A percentile compares a stretch with the other conserved stretches of the same genome.
phyloP scores from a whole-genome alignment of 2,888 invertebrate genomes.

The Drosophila neotestacea region DNA sequence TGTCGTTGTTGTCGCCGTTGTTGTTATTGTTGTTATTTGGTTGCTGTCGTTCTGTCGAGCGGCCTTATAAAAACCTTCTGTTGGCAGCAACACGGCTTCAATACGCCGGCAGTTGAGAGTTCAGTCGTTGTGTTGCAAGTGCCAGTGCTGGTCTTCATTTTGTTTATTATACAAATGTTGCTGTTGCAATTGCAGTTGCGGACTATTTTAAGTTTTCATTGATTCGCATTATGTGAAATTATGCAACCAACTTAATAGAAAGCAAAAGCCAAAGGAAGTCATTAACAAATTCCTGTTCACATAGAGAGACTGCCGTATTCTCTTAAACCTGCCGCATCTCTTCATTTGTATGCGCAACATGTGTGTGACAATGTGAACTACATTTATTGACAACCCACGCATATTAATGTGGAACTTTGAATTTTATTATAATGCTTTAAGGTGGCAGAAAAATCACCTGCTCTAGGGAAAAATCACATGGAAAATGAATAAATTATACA shows the following conservation, averaged over 20 bases:
- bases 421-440: slow-evolving; percentile 28
- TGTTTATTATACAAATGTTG: slow-evolving; percentile 27
- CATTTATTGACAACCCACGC: slow-evolving; percentile 35
- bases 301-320: neutral
- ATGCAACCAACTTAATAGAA: slow-evolving; percentile 56
- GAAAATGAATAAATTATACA: slow-evolving; percentile 31
- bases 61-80: slow-evolving; percentile 80
- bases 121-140: slow-evolving; percentile 63
- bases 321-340: slow-evolving; percentile 6
- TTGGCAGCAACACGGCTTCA: slow-evolving; percentile 70
- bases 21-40: slow-evolving; percentile 60
- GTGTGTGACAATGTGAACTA: slow-evolving; percentile 55
- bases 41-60: slow-evolving; percentile 52
- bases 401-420: slow-evolving; percentile 40
- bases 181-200: slow-evolving; percentile 20
- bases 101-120: slow-evolving; percentile 77
- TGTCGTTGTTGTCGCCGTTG: slow-evolving; percentile 45
- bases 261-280: neutral
- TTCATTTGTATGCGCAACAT: slow-evolving; percentile 67
- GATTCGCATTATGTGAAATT: slow-evolving; percentile 48
- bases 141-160: slow-evolving; percentile 32
- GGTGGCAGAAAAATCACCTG: slow-evolving; percentile 52
- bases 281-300: neutral
- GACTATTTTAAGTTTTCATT: slow-evolving; percentile 8
- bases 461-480: slow-evolving; percentile 26